Evolutionary conservation across 2,113 vertebrate genomes (phyloP).

Genomic region (Gymnorhina tibicen): DNA sequence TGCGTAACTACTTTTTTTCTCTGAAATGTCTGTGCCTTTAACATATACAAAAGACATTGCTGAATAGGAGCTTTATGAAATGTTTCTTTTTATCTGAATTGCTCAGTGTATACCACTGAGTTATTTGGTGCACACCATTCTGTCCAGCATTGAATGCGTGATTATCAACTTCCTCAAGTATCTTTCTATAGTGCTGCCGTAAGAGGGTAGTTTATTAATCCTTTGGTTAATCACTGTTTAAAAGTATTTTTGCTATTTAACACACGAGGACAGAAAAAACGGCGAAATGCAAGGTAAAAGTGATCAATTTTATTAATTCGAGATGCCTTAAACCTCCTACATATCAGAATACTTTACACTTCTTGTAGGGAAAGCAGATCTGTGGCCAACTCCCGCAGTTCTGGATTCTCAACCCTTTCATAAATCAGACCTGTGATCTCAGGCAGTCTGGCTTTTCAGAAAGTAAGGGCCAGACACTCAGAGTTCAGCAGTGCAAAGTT

Average conservation of each 20-base stretch:
- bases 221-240: background rate
- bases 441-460: background rate
- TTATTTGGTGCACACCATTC: constrained; percentile 8
- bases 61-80: constrained; percentile 39
- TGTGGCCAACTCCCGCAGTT: background rate
- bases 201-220: background rate
- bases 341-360: background rate
- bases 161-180: background rate
- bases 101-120: background rate
- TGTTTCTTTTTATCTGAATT: constrained; percentile 30
- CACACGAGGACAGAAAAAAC: background rate
- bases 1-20: background rate
- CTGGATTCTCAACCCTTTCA: background rate
- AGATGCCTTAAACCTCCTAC: background rate
- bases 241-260: background rate
- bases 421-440: background rate
- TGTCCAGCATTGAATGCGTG: background rate
- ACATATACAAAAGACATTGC: background rate
- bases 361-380: background rate
- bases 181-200: background rate
- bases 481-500: background rate
- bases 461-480: background rate
- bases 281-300: background rate
- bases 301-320: background rate
- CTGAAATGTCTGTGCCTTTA: background rate